A percentile compares a stretch with the other conserved stretches of the same genome.
Evolutionary conservation across 1,140 invertebrate genomes (phyloP).

Genomic region (Hirudo medicinalis): DNA sequence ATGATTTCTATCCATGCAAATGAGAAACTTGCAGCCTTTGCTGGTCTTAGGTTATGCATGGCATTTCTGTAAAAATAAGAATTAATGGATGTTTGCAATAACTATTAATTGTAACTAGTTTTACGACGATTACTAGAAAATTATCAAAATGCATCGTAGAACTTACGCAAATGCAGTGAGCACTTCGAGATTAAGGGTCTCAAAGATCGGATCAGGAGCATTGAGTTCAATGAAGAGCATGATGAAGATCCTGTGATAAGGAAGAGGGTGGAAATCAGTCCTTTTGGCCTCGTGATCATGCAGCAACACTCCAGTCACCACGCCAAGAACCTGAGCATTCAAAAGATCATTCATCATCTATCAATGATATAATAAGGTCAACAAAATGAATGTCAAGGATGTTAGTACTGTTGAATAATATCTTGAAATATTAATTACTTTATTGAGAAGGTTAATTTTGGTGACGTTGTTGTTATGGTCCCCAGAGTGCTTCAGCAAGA

Average conservation of each 20-base stretch:
- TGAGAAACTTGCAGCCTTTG: constrained; percentile 87
- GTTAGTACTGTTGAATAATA: neutral
- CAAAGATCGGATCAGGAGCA: constrained; percentile 75
- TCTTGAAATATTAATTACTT: constrained; percentile 47
- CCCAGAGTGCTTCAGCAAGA: constrained; percentile 80
- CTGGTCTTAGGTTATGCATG: constrained; percentile 66
- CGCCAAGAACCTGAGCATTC: constrained; percentile 57
- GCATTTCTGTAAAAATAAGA: constrained; percentile 61
- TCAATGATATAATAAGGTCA: too few species aligned
- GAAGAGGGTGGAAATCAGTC: constrained; percentile 85
- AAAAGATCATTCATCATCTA: neutral
- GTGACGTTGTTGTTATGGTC: constrained; percentile 75
- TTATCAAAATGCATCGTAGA: too few species aligned
- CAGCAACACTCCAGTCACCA: constrained; percentile 81
- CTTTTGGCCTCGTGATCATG: constrained; percentile 78
- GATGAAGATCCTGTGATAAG: constrained; percentile 91
- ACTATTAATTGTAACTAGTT: too few species aligned
- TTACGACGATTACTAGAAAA: too few species aligned
- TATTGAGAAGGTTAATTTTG: constrained; percentile 91
- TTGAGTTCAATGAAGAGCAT: constrained; percentile 94
- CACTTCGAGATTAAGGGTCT: constrained; percentile 74
- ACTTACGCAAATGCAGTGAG: constrained; percentile 46
- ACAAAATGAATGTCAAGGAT: neutral
- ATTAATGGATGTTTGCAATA: too few species aligned
- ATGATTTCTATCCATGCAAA: constrained; percentile 96